A percentile compares a stretch with the other conserved stretches of the same genome.
Conservation (phyloP, 2,888 invertebrate genomes). For the Saturnia japonica region DNA sequence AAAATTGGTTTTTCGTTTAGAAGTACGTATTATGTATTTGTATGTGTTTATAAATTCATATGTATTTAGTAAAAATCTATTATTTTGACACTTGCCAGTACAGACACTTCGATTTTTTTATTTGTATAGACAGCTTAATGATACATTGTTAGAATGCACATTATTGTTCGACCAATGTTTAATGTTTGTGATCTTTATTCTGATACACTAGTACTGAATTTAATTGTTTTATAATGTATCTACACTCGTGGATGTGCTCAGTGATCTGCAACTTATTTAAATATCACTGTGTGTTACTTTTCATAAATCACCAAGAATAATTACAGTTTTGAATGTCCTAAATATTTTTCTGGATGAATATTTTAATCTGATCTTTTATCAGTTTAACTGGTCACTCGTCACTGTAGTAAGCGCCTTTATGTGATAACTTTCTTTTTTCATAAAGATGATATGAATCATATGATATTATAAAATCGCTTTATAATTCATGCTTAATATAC, state of each 20-base stretch:
- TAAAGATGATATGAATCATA: not conserved
- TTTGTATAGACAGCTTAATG: too few species aligned
- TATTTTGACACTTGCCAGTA: too few species aligned
- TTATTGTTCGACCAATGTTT: conserved; percentile 1
- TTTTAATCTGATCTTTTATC: not conserved
- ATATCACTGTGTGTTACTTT: not conserved
- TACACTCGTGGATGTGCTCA: conserved; percentile 12
- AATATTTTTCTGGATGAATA: not conserved
- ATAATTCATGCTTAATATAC: too few species aligned
- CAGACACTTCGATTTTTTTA: too few species aligned
- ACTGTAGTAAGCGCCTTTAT: not conserved
- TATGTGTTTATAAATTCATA: too few species aligned
- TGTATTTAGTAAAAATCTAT: too few species aligned
- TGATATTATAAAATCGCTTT: too few species aligned
- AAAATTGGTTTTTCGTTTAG: too few species aligned
- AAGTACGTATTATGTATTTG: too few species aligned
- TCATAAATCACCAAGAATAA: not conserved
- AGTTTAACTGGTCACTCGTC: too few species aligned
- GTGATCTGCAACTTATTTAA: conserved; percentile 8
- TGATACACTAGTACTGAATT: not conserved
- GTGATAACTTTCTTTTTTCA: not conserved
- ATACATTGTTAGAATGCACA: not conserved
- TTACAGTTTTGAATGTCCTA: not conserved
- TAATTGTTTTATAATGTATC: not conserved
- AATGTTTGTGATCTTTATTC: conserved; percentile 4